Conservation (phyloP, 2,113 vertebrate genomes). For the Percina caprodes region DNA sequence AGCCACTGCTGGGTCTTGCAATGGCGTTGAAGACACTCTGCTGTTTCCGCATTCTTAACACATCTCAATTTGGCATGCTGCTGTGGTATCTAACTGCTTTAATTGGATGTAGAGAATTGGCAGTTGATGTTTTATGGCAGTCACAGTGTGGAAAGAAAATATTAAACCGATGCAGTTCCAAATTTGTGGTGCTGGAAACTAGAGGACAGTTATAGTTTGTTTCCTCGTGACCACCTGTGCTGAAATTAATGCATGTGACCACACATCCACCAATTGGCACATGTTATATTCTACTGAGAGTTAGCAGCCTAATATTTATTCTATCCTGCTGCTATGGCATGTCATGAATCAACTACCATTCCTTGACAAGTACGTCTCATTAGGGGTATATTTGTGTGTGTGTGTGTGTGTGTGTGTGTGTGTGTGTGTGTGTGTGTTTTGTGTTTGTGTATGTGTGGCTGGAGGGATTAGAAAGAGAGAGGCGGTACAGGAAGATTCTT, state of each 20-base stretch:
- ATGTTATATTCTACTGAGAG: constrained; percentile 37
- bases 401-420: constrained; percentile 21
- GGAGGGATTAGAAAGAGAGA: constrained; percentile 48
- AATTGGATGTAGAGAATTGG: constrained; percentile 9
- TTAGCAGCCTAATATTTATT: constrained; percentile 64
- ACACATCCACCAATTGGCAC: constrained; percentile 36
- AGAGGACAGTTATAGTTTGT: neutral
- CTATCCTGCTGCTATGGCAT: constrained; percentile 15
- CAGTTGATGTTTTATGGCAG: constrained; percentile 20
- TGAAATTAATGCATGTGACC: constrained; percentile 54
- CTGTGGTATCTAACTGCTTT: neutral
- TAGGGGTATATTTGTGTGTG: constrained; percentile 49
- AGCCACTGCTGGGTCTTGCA: constrained; percentile 15
- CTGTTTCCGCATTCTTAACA: constrained; percentile 25
- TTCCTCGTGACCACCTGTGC: constrained; percentile 35
- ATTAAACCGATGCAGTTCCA: constrained; percentile 36
- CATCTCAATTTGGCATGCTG: constrained; percentile 49
- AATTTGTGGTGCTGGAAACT: constrained; percentile 28
- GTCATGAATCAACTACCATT: constrained; percentile 63
- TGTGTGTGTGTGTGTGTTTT: constrained; percentile 16
- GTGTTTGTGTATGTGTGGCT: neutral
- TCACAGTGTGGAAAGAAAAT: constrained; percentile 7
- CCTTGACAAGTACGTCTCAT: constrained; percentile 66
- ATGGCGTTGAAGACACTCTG: constrained; percentile 9
- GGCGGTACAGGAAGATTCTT: constrained; percentile 17